Conservation (phyloP, 2,888 invertebrate genomes). For the Pyrgus malvae region DNA sequence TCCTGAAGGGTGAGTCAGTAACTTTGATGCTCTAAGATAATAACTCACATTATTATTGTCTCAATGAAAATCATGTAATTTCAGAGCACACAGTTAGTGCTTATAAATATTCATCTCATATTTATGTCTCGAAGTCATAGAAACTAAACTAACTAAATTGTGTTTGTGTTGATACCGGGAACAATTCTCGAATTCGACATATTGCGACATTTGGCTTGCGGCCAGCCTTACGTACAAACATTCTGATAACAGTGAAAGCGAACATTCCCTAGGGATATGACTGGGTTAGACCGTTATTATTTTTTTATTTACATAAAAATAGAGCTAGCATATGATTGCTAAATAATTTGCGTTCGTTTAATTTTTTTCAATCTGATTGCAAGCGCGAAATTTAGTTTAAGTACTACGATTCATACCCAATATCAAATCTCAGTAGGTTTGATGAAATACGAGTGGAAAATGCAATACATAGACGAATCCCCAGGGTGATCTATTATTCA, state of each 20-base stretch:
- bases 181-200: slow-evolving; percentile 17
- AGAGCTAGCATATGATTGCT: background rate
- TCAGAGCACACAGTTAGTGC: background rate
- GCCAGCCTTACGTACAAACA: slow-evolving; percentile 15
- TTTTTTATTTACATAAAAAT: background rate
- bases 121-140: slow-evolving; percentile 7
- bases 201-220: slow-evolving; percentile 17
- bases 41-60: too few relatives aligned
- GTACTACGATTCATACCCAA: too few relatives aligned
- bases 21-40: too few relatives aligned
- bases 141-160: background rate
- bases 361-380: too few relatives aligned
- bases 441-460: background rate
- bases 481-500: slow-evolving; percentile 5
- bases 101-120: slow-evolving; percentile 1
- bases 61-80: too few relatives aligned
- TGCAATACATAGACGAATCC: background rate
- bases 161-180: background rate
- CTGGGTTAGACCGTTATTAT: background rate
- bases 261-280: slow-evolving; percentile 8
- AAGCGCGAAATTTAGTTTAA: too few relatives aligned
- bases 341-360: background rate
- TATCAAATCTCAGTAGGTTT: too few relatives aligned
- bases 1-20: too few relatives aligned
- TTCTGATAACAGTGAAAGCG: slow-evolving; percentile 9